A percentile compares a stretch with the other conserved stretches of the same genome.
Conservation (phyloP, 2,797 vertebrate species). For the Eptatretus atami region DNA sequence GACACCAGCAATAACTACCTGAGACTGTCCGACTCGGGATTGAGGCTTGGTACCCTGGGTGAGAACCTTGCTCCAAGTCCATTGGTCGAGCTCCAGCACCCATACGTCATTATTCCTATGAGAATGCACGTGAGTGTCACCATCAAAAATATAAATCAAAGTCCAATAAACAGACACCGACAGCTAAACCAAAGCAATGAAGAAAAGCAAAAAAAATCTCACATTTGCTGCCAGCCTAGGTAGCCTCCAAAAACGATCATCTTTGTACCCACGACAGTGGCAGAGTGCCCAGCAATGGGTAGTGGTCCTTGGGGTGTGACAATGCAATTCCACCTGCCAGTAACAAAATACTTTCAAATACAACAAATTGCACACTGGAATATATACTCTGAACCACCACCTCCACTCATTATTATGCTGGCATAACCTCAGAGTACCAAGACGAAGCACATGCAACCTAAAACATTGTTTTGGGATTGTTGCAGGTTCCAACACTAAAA, state of each 20-base stretch:
- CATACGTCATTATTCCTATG: conserved; percentile 81
- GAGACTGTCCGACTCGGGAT: conserved; percentile 73
- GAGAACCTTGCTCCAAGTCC: conserved; percentile 73
- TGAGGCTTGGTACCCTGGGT: conserved; percentile 47
- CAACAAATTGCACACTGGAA: too few relatives aligned
- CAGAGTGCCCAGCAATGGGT: conserved; percentile 91
- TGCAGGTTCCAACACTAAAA: too few relatives aligned
- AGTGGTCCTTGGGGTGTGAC: conserved; percentile 84
- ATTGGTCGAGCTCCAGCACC: conserved; percentile 85
- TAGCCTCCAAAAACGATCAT: conserved; percentile 97
- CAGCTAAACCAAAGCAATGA: background rate
- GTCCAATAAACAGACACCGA: background rate
- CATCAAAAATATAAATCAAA: conserved; percentile 2
- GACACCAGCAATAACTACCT: conserved; percentile 22
- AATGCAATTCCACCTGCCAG: conserved; percentile 79
- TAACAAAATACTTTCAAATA: background rate
- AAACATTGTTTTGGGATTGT: too few relatives aligned
- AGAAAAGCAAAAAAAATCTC: conserved; percentile 11
- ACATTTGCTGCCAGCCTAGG: conserved; percentile 87
- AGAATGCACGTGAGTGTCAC: background rate
- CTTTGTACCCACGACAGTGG: conserved; percentile 57
- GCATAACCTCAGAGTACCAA: too few relatives aligned
- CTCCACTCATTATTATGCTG: too few relatives aligned
- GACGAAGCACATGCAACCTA: too few relatives aligned
- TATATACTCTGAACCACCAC: too few relatives aligned